Conservation (phyloP, 2,888 invertebrate species). For the Acanthosepion pharaonis region DNA sequence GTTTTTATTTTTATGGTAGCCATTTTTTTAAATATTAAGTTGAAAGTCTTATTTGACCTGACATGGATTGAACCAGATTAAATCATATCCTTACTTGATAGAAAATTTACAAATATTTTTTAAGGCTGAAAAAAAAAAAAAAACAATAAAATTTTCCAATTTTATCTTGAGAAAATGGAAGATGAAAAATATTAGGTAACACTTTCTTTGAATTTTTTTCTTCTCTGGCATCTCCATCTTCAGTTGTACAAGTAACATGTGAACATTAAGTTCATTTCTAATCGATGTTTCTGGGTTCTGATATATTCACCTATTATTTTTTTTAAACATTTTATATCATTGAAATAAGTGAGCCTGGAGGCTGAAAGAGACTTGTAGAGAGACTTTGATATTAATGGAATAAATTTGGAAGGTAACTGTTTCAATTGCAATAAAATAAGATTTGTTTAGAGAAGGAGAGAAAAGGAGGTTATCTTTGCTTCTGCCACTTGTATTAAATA, state of each 20-base stretch:
- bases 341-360: not conserved
- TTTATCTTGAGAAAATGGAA: not conserved
- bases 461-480: not conserved
- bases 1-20: too few relatives aligned
- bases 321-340: not conserved
- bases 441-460: not conserved
- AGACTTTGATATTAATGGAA: not conserved
- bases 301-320: not conserved
- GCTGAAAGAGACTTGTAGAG: not conserved
- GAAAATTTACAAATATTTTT: not conserved
- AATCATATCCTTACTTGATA: not conserved
- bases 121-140: not conserved
- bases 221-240: not conserved
- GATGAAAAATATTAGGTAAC: not conserved
- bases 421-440: not conserved
- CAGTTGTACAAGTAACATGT: too few relatives aligned
- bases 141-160: not conserved
- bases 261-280: not conserved
- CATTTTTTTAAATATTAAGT: too few relatives aligned
- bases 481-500: not conserved
- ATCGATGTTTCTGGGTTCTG: not conserved
- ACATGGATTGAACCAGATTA: not conserved
- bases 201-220: not conserved
- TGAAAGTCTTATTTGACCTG: not conserved
- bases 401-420: not conserved